Evolutionary conservation across 2,888 invertebrate genomes (phyloP).

Genomic region (Globia sparganii): DNA sequence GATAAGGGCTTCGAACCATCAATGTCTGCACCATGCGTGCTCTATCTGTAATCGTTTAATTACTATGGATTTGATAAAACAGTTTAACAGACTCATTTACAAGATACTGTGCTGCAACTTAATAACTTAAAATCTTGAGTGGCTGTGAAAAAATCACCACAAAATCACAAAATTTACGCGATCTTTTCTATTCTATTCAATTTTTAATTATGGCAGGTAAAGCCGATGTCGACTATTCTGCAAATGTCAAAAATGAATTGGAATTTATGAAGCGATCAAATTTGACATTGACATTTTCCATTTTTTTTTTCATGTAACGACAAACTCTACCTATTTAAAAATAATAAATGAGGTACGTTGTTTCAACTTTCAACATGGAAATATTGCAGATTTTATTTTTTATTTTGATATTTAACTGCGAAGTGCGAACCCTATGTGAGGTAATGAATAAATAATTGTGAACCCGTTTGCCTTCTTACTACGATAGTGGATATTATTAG

Average conservation of each 20-base stretch:
- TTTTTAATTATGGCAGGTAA: too few relatives aligned
- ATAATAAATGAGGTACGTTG: background rate
- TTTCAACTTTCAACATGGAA: background rate
- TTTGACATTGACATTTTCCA: slow-evolving; percentile 18
- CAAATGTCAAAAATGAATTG: too few relatives aligned
- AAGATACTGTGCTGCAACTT: background rate
- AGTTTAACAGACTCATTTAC: background rate
- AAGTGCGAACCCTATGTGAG: too few relatives aligned
- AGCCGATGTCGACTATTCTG: too few relatives aligned
- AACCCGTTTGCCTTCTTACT: background rate
- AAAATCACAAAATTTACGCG: background rate
- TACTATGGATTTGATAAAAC: slow-evolving; percentile 32
- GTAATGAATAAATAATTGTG: background rate
- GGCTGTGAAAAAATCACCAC: background rate
- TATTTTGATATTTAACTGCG: background rate
- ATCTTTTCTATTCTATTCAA: too few relatives aligned
- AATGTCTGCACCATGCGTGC: slow-evolving; percentile 71
- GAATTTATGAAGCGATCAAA: too few relatives aligned
- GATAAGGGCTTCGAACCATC: slow-evolving; percentile 77
- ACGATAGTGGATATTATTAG: background rate
- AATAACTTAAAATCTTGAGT: background rate
- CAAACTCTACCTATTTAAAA: background rate
- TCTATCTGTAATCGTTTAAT: slow-evolving; percentile 64
- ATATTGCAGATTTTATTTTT: background rate
- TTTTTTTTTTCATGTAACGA: background rate